Conservation (phyloP, 2,113 vertebrate species). For the Tragelaphus scriptus region DNA sequence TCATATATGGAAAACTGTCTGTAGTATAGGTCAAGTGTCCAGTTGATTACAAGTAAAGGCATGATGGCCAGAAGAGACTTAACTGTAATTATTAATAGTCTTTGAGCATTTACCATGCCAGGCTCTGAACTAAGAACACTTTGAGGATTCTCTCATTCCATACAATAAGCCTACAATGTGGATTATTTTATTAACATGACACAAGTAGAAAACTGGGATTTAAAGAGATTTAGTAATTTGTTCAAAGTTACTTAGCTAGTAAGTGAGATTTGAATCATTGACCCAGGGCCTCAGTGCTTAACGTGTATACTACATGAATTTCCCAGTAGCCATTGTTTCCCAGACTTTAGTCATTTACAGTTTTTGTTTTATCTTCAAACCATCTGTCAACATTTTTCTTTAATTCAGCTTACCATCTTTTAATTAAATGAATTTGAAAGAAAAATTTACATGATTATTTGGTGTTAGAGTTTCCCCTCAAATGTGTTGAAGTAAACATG, state of each 20-base stretch:
- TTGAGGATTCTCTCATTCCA: not conserved
- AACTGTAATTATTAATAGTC: not conserved
- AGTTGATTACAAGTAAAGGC: not conserved
- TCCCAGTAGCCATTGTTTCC: not conserved
- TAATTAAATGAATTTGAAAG: constrained; percentile 30
- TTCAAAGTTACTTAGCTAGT: not conserved
- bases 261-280: not conserved
- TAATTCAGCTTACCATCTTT: not conserved
- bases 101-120: not conserved
- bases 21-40: not conserved
- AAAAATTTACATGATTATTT: not conserved
- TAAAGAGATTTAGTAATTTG: not conserved
- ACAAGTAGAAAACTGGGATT: not conserved
- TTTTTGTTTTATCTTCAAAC: constrained; percentile 4
- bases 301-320: not conserved
- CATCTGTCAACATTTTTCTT: not conserved
- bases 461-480: not conserved
- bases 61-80: not conserved
- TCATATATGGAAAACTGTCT: not conserved
- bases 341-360: not conserved
- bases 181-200: not conserved
- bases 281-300: not conserved
- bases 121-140: not conserved
- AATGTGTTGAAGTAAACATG: constrained; percentile 3
- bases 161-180: not conserved